Evolutionary conservation across 2,888 invertebrate genomes (phyloP).

Genomic region (Watsonalla cultraria): DNA sequence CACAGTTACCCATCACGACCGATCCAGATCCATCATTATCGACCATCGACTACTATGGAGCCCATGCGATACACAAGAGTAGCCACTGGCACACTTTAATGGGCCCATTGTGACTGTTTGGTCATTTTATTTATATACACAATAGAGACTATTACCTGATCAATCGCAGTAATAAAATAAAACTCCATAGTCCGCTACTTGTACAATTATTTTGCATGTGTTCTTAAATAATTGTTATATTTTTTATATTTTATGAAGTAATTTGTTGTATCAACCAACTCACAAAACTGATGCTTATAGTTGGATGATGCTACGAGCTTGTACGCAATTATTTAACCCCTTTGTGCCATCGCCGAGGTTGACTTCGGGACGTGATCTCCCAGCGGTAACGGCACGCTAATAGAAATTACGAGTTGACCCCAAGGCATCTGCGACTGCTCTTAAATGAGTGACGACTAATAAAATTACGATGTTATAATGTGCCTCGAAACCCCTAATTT

Average conservation of each 20-base stretch:
- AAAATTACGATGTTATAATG: conserved; percentile 32
- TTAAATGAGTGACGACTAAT: conserved; percentile 35
- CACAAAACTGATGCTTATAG: neutral
- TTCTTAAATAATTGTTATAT: no score
- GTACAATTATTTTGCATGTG: neutral
- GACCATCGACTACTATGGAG: conserved; percentile 35
- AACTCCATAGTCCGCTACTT: neutral
- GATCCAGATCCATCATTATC: conserved; percentile 56
- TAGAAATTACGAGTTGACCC: conserved; percentile 34
- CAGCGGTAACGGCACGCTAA: conserved; percentile 15
- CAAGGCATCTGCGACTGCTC: conserved; percentile 29
- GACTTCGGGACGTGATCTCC: neutral
- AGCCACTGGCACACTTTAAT: neutral
- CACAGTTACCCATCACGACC: conserved; percentile 63
- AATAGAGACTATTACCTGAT: neutral
- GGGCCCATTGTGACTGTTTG: conserved; percentile 1
- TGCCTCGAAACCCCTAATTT: conserved; percentile 34
- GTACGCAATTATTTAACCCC: neutral
- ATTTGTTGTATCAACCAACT: no score
- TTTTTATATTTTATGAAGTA: no score
- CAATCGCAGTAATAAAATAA: neutral
- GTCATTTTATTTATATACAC: neutral
- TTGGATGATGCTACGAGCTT: neutral
- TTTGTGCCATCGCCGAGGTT: conserved; percentile 2
- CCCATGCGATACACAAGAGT: conserved; percentile 13